Evolutionary conservation across 2,888 invertebrate species (phyloP).

Genomic region (Emesis russula): DNA sequence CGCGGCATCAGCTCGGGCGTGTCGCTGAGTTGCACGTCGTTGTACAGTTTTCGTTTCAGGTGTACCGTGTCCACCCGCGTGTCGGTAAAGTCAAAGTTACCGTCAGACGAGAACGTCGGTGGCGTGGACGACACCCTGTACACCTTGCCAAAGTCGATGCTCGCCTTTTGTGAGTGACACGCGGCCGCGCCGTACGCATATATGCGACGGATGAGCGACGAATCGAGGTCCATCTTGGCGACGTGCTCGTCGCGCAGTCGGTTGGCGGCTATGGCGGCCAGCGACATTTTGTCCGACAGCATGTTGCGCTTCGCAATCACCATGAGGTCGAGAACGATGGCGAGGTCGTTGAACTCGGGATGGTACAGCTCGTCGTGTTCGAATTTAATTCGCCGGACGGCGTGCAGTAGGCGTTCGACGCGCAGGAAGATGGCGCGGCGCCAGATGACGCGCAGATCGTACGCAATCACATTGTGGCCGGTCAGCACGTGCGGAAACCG

Average conservation of each 20-base stretch:
- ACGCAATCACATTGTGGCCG: slow-evolving; percentile 23
- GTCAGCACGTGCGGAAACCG: slow-evolving; percentile 28
- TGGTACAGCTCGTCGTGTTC: too few relatives aligned
- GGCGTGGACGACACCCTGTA: slow-evolving; percentile 24
- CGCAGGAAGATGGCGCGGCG: slow-evolving; percentile 18
- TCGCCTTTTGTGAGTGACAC: slow-evolving; percentile 52
- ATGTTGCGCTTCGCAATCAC: slow-evolving; percentile 24
- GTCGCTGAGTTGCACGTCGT: slow-evolving; percentile 29
- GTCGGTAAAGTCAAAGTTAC: slow-evolving; percentile 25
- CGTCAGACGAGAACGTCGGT: slow-evolving; percentile 17
- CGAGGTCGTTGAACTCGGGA: neutral
- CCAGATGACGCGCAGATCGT: slow-evolving; percentile 22
- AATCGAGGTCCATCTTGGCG: slow-evolving; percentile 16
- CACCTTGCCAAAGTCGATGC: slow-evolving; percentile 7
- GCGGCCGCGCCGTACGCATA: slow-evolving; percentile 31
- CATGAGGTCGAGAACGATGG: slow-evolving; percentile 22
- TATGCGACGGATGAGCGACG: slow-evolving; percentile 30
- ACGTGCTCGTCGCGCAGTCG: slow-evolving; percentile 22
- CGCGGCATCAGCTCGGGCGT: neutral
- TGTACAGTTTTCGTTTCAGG: neutral
- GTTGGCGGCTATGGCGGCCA: slow-evolving; percentile 33
- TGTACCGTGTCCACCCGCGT: too few relatives aligned
- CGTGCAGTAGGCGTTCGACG: slow-evolving; percentile 18
- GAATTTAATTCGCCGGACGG: neutral
- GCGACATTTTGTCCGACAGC: neutral